A percentile compares a stretch with the other conserved stretches of the same genome.
These are phyloP conservation scores for Isoperla grammatica DNA, from an alignment of 2,888 invertebrate genomes.

Conservation along the genomic window DNA sequence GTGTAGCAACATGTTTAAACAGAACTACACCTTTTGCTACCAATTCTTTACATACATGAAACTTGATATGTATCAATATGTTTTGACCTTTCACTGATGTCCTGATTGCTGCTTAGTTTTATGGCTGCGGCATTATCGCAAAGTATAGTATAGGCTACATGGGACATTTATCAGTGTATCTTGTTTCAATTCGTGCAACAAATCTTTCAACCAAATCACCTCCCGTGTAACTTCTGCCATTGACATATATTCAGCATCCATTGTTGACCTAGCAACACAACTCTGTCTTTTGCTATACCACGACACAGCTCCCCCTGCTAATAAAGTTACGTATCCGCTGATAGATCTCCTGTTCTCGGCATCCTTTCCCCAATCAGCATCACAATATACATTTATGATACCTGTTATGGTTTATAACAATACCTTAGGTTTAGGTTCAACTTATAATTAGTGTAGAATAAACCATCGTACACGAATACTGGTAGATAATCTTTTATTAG, in stretches of 20 bases:
- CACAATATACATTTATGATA: constrained; percentile 3
- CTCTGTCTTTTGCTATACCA: constrained; percentile 37
- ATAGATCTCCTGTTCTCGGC: constrained; percentile 1
- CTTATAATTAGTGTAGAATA: too few relatives aligned
- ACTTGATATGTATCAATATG: constrained; percentile 7
- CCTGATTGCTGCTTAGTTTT: background rate
- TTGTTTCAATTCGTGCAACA: constrained; percentile 24
- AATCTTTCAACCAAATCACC: constrained; percentile 27
- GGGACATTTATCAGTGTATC: background rate
- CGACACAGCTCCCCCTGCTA: constrained; percentile 32
- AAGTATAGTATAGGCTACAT: background rate
- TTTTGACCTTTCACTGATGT: background rate
- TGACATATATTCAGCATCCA: constrained; percentile 37
- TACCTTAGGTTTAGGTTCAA: too few relatives aligned
- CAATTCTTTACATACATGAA: background rate
- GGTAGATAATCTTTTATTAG: too few relatives aligned
- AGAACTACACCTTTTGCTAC: background rate
- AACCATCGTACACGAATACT: too few relatives aligned
- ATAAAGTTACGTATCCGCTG: background rate
- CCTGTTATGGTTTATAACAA: background rate
- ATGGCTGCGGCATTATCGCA: constrained; percentile 5
- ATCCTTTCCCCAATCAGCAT: constrained; percentile 3
- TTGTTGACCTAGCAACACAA: constrained; percentile 37
- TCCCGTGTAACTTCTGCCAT: constrained; percentile 34
- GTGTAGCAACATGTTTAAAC: too few relatives aligned